Percentiles rank a stretch among this genome's conserved stretches.
phyloP scores from a whole-genome alignment of 2,113 vertebrate genomes.

The Vombatus ursinus region DNA sequence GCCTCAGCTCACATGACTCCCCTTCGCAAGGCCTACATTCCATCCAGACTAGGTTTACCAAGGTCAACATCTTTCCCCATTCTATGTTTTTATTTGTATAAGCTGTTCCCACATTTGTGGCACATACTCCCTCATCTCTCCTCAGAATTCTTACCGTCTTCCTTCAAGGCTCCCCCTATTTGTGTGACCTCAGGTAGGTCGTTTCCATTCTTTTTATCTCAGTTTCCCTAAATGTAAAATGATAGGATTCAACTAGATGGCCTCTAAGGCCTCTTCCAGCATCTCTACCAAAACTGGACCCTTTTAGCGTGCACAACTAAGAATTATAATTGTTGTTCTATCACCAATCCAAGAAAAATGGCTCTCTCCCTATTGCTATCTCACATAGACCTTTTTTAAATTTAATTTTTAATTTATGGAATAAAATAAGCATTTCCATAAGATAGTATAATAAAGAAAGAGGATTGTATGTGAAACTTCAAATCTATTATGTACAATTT shows the following conservation, averaged over 20 bases:
- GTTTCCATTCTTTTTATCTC: neutral
- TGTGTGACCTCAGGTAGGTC: neutral
- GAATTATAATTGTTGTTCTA: neutral
- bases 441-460: too few relatives aligned
- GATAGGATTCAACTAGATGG: neutral
- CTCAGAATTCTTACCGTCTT: neutral
- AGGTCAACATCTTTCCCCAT: neutral
- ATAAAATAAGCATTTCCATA: too few relatives aligned
- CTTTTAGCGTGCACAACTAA: neutral
- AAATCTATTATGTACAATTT: too few relatives aligned
- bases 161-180: neutral
- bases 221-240: neutral
- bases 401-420: too few relatives aligned
- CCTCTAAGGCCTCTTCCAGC: neutral
- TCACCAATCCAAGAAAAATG: slow-evolving; percentile 54
- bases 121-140: neutral
- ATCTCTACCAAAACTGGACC: neutral
- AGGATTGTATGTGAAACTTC: too few relatives aligned
- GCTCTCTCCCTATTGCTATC: slow-evolving; percentile 67
- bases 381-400: slow-evolving; percentile 74
- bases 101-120: neutral
- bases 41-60: neutral
- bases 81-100: neutral
- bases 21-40: neutral
- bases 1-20: neutral